Evolutionary conservation across 2,113 vertebrate species (phyloP), one percentile per base, ranked within the genome.

Genomic region (Phycodurus eques): DNA sequence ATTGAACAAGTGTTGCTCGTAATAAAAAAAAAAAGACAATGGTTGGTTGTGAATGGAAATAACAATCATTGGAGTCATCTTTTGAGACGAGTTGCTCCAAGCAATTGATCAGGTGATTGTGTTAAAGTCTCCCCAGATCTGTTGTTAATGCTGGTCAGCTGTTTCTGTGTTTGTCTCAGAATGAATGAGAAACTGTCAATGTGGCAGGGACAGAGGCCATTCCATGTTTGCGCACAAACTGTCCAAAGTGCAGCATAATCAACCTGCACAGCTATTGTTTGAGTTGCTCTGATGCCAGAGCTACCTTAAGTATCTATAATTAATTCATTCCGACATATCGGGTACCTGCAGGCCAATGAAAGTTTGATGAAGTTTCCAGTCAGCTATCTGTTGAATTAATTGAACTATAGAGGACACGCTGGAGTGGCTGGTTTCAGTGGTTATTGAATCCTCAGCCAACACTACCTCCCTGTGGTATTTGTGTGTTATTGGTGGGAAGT

Each of bases 301-400:
- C 68, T 59, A 46, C 61, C 67, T 71, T 44, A 51, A 68, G 71
- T 75, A 87, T 93, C 68, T 88, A 92, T 94, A 90, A 93, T 94
- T 94, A 90, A 93, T 94, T 89, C 67, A 93, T 88, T 68, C 39
- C 13, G 17, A 70, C 82, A 89, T 88, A 89, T 89, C 86, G 77
- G 80, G 62, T 81, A 81, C 85, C 88, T 70, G 79, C 35, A 2
- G 33, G 80, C 68, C 71, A 76, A 92, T 94, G 61, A 93, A 93
- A 92, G 80, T 90, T 93, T 91, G 63, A 94, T 91, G 90, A 85
- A 79, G 80, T 90, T 91, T 92, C 85, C 90, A 90, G 72, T 76
- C 79, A 88, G 78, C 77, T 81, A 83, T 76, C 69, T 75, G 77
- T 70, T 79, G 67, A 67, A 65, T 75, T 66, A 57, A 71, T 42